Conservation (phyloP, 2,797 vertebrate genomes). For the Setipinna tenuifilis region DNA sequence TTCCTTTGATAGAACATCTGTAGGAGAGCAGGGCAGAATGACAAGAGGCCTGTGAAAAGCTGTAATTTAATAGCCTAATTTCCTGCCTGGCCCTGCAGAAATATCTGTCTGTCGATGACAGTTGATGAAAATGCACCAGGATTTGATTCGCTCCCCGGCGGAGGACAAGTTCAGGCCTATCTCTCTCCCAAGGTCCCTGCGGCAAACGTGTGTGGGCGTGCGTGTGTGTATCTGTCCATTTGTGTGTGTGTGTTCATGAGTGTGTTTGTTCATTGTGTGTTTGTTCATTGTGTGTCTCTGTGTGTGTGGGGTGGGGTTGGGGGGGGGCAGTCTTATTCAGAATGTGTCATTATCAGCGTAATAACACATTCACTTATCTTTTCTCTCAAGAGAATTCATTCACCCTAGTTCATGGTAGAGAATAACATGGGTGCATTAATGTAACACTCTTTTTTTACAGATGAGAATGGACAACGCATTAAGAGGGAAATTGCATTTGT, state of each 20-base stretch:
- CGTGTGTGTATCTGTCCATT: constrained; percentile 43
- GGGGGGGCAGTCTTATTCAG: constrained; percentile 23
- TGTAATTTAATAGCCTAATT: constrained; percentile 96
- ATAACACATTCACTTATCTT: constrained; percentile 74
- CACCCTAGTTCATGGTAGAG: neutral
- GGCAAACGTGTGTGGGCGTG: constrained; percentile 56
- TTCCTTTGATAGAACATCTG: constrained; percentile 90
- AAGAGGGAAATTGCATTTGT: constrained; percentile 26
- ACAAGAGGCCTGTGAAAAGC: constrained; percentile 79
- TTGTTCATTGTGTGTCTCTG: constrained; percentile 53
- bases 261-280: constrained; percentile 30
- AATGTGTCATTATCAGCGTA: constrained; percentile 54
- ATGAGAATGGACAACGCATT: constrained; percentile 18
- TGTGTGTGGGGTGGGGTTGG: constrained; percentile 48
- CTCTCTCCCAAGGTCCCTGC: constrained; percentile 67
- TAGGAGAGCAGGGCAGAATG: constrained; percentile 79
- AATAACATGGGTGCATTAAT: neutral
- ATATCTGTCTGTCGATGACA: constrained; percentile 86
- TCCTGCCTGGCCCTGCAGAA: constrained; percentile 87
- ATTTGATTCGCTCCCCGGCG: constrained; percentile 83
- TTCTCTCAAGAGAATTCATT: constrained; percentile 39
- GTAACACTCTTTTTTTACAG: constrained; percentile 1
- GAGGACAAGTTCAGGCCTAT: constrained; percentile 84
- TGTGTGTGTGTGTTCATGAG: constrained; percentile 15
- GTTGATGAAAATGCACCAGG: constrained; percentile 86